Base-by-base conservation (phyloP, 1,140 invertebrate species). In the Euwallacea similis region DNA sequence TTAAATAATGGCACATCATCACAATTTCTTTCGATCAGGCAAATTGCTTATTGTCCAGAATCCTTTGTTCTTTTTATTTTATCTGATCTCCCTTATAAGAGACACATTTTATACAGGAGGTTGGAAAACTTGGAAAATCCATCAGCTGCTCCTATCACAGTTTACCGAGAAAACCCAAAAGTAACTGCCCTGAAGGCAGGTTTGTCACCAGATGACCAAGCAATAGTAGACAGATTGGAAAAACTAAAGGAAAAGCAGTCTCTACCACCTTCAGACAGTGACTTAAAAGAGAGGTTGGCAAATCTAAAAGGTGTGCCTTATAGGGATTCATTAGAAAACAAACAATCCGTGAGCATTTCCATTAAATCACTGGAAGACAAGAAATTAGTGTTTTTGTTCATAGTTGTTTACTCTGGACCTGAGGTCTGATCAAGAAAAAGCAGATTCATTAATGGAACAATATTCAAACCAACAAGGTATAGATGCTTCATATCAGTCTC, bases 371-470 rank as follows among this genome's bases (percentile, higher is more conserved):
- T 7, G 13, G 44, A 43, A 50, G 46, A 11, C 9, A 0, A 11
- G 1, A 11, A 50, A 11, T 6, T 50, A 13, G 13, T 11, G 9
- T 50, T 58, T n/a, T 16, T 58, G 10, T n/a, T 58, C 16, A 7
- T 11, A 70, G 68, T 41, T 63, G 10, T 70, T 42, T 21, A 65
- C 53, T 6, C 42, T 58, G 13, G 76, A 77, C 73, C 79, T 78
- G 68, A 83, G 85, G 77, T 85, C 83, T 66, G 87, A 88, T 74
- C 83, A 88, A 73, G 85, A 90, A 73, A 88, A 88, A 81, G 83
- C 83, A 16, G 83, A 88, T 76, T 86, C 88, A 75, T 76, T 90
- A 13, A 69, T 90, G 11, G 85, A 85, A 58, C 85, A 88, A 71
- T 88, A 87, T 73, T 73, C 86, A 68, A 84, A 83, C 16, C 86